Evolutionary conservation across 2,888 invertebrate species (phyloP), one percentile per base, ranked within the genome.

Genomic region (Amorpha juglandis): DNA sequence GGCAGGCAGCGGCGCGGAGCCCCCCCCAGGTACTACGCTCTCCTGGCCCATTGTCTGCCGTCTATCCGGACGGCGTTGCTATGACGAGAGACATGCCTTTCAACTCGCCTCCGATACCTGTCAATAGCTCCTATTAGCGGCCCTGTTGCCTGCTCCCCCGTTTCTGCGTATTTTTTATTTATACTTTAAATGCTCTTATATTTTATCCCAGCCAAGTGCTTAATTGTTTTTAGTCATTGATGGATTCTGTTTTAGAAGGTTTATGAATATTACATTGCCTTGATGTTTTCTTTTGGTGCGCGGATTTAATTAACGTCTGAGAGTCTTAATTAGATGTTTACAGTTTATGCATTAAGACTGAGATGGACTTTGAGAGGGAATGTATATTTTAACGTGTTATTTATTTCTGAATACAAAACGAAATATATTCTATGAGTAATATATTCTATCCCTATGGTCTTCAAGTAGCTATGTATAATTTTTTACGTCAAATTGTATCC

Each of bases 71-170:
- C n/a, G 35, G 76, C 75, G 81, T 86, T 83, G 78, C 83, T 75
- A 82, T 87, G 84, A 82, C 80, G 82, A 84, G 82, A 84, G 81
- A 84, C 80, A 70, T 69, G 73, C 71, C 58, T 58, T 58, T 58
- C 58, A 58, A 11, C 42, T 58, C 58, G 16, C 58, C 75, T 71
- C 71, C 68, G 68, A 71, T 72, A 74, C 58, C 55, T 58, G 42
- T 58, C 58, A 58, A 58, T 58, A 52, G 33, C n/a, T 45, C 42
- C 21, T 52, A 62, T 58, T 58, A 58, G 58, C 58, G 19, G 21
- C 42, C 42, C 47, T 27, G 47, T 12, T 48, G 38, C 19, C 19
- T 50, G 48, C 62, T 27, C 45, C 48, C 52, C 38, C 19, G 16
- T n/a, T 1, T 21, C 63, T 19, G 21, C 19, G 14, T 38, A 38